phyloP scores from a whole-genome alignment of 2,888 invertebrate genomes.

The Rhagophthalmus giganteus region DNA sequence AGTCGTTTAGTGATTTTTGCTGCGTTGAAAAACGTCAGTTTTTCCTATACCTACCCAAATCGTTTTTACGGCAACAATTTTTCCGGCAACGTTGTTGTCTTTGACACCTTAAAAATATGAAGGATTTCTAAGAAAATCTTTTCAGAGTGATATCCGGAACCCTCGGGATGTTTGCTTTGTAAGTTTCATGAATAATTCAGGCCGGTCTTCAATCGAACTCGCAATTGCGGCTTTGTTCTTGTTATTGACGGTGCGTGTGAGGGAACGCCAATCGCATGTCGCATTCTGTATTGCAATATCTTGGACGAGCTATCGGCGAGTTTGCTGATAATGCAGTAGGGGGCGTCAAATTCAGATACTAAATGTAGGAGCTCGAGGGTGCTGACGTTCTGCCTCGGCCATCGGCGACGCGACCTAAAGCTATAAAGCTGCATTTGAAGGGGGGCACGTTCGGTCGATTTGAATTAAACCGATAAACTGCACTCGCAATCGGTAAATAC shows the following conservation, averaged over 20 bases:
- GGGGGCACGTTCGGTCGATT: too few species aligned
- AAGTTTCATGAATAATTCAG: constrained; percentile 26
- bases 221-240: constrained; percentile 30
- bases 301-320: constrained; percentile 22
- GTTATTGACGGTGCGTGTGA: constrained; percentile 32
- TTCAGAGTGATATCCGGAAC: constrained; percentile 18
- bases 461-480: too few species aligned
- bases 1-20: too few species aligned
- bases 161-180: constrained; percentile 24
- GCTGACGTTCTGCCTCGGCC: not conserved
- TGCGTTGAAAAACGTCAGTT: too few species aligned
- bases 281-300: constrained; percentile 28
- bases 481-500: not conserved
- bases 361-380: not conserved
- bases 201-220: constrained; percentile 23
- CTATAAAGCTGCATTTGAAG: too few species aligned
- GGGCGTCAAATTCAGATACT: constrained; percentile 18
- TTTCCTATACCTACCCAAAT: too few species aligned
- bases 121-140: constrained; percentile 16
- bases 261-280: constrained; percentile 34
- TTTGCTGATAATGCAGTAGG: constrained; percentile 17
- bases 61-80: too few species aligned
- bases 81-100: too few species aligned
- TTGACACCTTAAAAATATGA: constrained; percentile 9
- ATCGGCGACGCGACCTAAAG: too few species aligned